Percentiles rank a stretch among this genome's conserved stretches.
Evolutionary conservation across 2,113 vertebrate species (phyloP).

Genomic region (Argyrosomus japonicus): DNA sequence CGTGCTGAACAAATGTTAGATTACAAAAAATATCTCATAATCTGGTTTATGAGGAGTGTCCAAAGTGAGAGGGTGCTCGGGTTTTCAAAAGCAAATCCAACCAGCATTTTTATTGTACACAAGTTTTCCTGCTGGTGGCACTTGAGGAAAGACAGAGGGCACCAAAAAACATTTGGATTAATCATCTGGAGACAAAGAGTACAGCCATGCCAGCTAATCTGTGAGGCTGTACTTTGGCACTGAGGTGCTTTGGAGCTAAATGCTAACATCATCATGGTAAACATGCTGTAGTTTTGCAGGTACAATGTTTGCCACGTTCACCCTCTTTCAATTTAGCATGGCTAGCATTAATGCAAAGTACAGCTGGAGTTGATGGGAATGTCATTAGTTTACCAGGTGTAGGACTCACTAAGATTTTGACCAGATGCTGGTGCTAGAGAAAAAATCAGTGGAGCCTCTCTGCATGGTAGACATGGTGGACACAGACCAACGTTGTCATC

Average conservation of each 20-base stretch:
- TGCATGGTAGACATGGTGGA: neutral
- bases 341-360: neutral
- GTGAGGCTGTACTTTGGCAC: neutral
- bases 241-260: too few species aligned
- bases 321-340: neutral
- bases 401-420: neutral
- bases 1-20: neutral
- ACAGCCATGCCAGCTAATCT: neutral
- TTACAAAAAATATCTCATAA: neutral
- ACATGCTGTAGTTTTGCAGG: too few species aligned
- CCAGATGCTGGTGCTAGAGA: neutral
- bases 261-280: too few species aligned
- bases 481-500: neutral
- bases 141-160: neutral
- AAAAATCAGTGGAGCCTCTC: neutral
- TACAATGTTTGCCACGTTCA: neutral
- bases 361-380: neutral
- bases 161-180: neutral
- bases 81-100: neutral
- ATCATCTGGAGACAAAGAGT: neutral
- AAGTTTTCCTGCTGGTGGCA: neutral
- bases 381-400: neutral
- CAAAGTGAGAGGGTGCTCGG: neutral
- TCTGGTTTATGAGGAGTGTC: neutral
- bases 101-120: neutral